phyloP scores from a whole-genome alignment of 2,888 invertebrate genomes.

The Hanleya hanleyi region DNA sequence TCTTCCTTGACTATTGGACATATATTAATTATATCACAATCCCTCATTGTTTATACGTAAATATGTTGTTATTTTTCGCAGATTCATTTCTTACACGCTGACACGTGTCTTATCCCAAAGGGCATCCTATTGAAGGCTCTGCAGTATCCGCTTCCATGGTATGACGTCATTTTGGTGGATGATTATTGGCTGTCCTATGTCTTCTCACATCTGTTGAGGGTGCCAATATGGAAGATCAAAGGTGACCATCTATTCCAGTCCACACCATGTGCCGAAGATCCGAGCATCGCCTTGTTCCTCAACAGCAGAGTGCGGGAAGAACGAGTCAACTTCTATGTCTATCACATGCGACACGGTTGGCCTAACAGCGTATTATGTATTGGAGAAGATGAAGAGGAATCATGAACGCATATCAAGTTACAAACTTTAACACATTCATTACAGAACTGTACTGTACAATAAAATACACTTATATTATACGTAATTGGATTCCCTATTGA shows the following conservation, averaged over 20 bases:
- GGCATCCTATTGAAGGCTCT: background rate
- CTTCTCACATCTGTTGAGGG: background rate
- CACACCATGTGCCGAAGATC: conserved; percentile 4
- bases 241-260: background rate
- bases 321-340: conserved; percentile 4
- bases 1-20: too few relatives aligned
- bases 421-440: too few relatives aligned
- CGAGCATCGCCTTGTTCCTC: background rate
- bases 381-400: background rate
- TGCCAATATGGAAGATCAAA: conserved; percentile 9
- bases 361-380: background rate
- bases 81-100: conserved; percentile 9
- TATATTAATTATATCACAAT: too few relatives aligned
- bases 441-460: too few relatives aligned
- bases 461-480: too few relatives aligned
- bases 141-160: background rate
- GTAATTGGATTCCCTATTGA: too few relatives aligned
- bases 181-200: conserved; percentile 1
- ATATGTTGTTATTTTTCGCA: background rate
- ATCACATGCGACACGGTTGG: conserved; percentile 11
- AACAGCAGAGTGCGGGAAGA: conserved; percentile 5
- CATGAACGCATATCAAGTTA: too few relatives aligned
- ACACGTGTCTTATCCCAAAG: conserved; percentile 6
- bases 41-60: too few relatives aligned
- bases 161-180: conserved; percentile 11